Percentiles rank a stretch among this genome's conserved stretches.
Evolutionary conservation across 2,113 vertebrate species (phyloP).

Genomic region (Phalacrocorax aristotelis): DNA sequence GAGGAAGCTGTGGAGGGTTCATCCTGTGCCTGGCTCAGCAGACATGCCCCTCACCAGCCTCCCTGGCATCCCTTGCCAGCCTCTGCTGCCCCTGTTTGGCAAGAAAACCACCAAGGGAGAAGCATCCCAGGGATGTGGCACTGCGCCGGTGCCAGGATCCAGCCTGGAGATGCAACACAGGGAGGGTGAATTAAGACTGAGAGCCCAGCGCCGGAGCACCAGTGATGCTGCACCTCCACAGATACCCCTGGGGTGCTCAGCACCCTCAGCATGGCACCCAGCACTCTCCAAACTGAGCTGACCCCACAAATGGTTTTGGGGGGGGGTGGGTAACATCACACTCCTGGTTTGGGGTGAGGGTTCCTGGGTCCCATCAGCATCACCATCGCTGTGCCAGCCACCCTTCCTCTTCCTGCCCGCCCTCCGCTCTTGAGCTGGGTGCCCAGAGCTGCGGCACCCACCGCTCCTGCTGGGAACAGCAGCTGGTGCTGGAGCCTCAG

Average conservation of each 20-base stretch:
- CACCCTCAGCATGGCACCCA: neutral
- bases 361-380: neutral
- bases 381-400: neutral
- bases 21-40: fast-evolving
- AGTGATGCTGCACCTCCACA: fast-evolving
- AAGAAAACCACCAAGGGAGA: neutral
- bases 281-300: neutral
- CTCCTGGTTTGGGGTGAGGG: neutral
- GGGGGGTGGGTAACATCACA: fast-evolving
- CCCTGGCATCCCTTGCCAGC: neutral
- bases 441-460: neutral
- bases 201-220: neutral
- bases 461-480: neutral
- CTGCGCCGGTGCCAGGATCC: fast-evolving
- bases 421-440: fast-evolving
- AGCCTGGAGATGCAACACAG: neutral
- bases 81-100: fast-evolving
- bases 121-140: fast-evolving
- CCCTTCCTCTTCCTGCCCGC: neutral
- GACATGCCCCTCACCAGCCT: neutral
- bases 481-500: neutral
- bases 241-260: neutral
- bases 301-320: neutral
- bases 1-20: fast-evolving
- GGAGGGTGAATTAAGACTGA: fast-evolving